A percentile compares a stretch with the other conserved stretches of the same genome.
phyloP scores from a whole-genome alignment of 1,140 invertebrate species.

The Vanessa tameamea region DNA sequence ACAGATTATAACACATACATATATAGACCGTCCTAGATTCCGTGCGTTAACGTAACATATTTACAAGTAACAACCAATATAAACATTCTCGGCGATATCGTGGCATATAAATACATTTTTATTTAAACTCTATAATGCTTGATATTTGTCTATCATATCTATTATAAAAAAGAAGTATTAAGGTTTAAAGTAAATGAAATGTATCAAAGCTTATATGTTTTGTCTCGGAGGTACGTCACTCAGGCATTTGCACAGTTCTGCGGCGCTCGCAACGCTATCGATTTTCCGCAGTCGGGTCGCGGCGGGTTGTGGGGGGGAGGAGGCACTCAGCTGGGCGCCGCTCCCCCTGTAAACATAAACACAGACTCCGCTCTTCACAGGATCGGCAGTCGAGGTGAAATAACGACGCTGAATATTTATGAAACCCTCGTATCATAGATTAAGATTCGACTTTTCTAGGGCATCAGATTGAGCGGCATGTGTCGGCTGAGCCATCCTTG shows the following conservation, averaged over 20 bases:
- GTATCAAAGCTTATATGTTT: conserved; percentile 40
- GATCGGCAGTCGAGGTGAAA: conserved; percentile 75
- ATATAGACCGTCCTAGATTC: no score
- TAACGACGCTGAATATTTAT: conserved; percentile 78
- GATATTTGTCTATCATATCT: neutral
- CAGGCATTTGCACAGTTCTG: conserved; percentile 63
- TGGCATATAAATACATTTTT: no score
- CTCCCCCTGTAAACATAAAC: conserved; percentile 76
- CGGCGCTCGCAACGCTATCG: conserved; percentile 68
- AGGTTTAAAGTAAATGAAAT: conserved; percentile 11
- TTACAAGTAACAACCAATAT: neutral
- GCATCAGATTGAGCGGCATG: conserved; percentile 61
- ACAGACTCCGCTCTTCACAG: conserved; percentile 64
- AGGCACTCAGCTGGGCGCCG: conserved; percentile 63
- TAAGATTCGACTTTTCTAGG: conserved; percentile 73
- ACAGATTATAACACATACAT: no score
- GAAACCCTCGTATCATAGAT: conserved; percentile 69
- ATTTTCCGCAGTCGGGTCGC: conserved; percentile 66
- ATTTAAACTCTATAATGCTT: neutral
- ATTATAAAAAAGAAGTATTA: conserved; percentile 10
- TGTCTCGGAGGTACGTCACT: conserved; percentile 55
- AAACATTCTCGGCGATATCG: neutral
- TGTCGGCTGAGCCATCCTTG: conserved; percentile 32
- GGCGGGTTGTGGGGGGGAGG: conserved; percentile 34
- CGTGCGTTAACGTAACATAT: neutral